Base-by-base conservation (phyloP, 2,113 vertebrate genomes). In the Corythornis cristatus region DNA sequence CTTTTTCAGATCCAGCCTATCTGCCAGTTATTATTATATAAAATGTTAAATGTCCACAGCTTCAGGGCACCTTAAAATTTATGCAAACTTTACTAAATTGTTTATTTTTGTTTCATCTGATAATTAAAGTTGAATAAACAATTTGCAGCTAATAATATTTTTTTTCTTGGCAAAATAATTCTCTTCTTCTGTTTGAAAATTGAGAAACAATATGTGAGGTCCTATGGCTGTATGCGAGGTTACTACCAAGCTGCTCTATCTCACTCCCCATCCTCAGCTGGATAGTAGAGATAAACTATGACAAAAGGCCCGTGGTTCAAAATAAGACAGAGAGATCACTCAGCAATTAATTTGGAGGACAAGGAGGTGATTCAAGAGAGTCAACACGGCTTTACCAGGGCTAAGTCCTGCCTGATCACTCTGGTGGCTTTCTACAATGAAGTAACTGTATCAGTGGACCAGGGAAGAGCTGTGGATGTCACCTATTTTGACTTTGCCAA, bases 61-160 rank as follows among this genome's bases (percentile, higher is more conserved):
- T 88, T 83, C 35, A 75, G 86, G 56, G 54, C 18, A 75, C 43
- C 13, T 92, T 65, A 86, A 95, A 95, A 92, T 68, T 89, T 62
- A 51, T 88, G n/a, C 74, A 7, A 70, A 13, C 40, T 73, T 35
- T 72, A 43, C 19, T 66, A 79, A 80, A 58, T 12, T 3, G 21
- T 86, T 93, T 60, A 85, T 90, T 91, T n/a, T 22, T 57, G 21
- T 76, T 95, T 88, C 12, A 70, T 46, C 11, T 65, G 18, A 68
- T 58, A 89, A 54, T 66, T 67, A 68, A 68, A 70, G 12, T 5
- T 37, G 8, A 62, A 76, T 66, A 89, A 89, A 77, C 28, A 58
- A 29, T 37, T 86, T 71, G 9, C n/a, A 76, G 33, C 7, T 43
- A 45, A 19, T 60, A 0, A 4, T 17, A 79, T 75, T 82, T 78